Evolutionary conservation across 2,797 vertebrate genomes (phyloP), one percentile per base, ranked within the genome.

Genomic region (Anniella stebbinsi): DNA sequence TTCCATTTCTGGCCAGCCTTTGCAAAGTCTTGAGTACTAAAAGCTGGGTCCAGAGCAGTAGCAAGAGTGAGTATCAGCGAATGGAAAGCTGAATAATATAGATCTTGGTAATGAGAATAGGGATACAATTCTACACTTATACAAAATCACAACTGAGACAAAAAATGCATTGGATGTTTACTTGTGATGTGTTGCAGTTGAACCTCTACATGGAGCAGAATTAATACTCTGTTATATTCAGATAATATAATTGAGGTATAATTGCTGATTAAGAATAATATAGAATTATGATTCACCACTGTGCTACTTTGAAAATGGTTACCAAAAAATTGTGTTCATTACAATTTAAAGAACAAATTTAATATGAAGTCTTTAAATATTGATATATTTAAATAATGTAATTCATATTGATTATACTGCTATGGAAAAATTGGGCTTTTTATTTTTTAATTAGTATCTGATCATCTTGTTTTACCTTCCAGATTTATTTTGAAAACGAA

Each of bases 321-420:
- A 80, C 63, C 83, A 88, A 95, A 54, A 78, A 90, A 63, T 92
- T 89, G n/a, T 89, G 73, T 89, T 89, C 69, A 88, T 86, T 90
- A 92, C 87, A 91, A 73, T 92, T 66, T n/a, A 88, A 88, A 91
- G 83, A 89, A 91, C 87, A 93, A 93, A 94, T 91, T 67, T 92
- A 91, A 94, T 89, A 78, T 0, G 13, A 91, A 89, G 76, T 30
- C 78, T 94, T 94, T 95, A 91, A 94, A 93, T 91, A 92, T 92
- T 89, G 23, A 45, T 90, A 92, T 93, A 94, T 95, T 95, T 94
- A 95, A 95, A 93, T 95, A 92, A 94, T 93, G 87, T 91, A 92
- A 95, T 96, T 95, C 92, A 84, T 95, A 94, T 95, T 95, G 94
- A 94, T 96, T 96, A 92, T 95, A 63, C 87, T 93, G 66, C 87